A percentile compares a stretch with the other conserved stretches of the same genome.
These are phyloP conservation scores for Mesitornis unicolor DNA, from an alignment of 2,113 vertebrate species.

Conservation along the genomic window DNA sequence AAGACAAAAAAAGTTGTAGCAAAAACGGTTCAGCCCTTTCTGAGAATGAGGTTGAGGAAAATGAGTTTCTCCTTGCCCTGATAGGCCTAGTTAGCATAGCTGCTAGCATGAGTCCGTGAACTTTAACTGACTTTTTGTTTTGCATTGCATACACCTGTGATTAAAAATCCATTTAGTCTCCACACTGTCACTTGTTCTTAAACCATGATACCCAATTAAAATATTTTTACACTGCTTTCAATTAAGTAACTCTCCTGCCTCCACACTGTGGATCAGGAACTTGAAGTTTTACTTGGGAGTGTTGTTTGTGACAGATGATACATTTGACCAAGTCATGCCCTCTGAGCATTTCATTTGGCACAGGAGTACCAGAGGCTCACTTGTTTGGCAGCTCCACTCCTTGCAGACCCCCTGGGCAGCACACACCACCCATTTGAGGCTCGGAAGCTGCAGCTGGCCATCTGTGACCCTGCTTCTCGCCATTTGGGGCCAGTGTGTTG, in stretches of 20 bases:
- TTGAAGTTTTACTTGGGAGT: neutral
- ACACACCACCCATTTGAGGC: accelerated
- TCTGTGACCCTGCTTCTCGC: neutral
- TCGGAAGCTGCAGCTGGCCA: neutral
- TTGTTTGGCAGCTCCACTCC: neutral
- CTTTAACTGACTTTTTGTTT: constrained; percentile 55
- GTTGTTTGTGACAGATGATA: neutral
- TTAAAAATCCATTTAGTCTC: constrained; percentile 41
- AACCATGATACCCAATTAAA: neutral
- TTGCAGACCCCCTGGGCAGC: neutral
- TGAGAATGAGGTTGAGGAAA: constrained; percentile 57
- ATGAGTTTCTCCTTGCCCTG: constrained; percentile 16
- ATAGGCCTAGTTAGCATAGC: constrained; percentile 18
- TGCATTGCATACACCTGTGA: constrained; percentile 23
- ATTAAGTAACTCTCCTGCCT: neutral
- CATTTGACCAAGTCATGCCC: neutral
- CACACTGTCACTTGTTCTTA: neutral
- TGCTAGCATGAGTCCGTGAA: constrained; percentile 8
- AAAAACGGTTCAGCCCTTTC: constrained; percentile 48
- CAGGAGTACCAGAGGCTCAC: neutral
- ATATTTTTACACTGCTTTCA: neutral
- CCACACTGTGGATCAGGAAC: neutral
- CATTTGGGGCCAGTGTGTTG: accelerated
- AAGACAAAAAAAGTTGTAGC: neutral
- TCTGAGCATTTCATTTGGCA: neutral